Percentiles rank a stretch among this genome's conserved stretches.
These are phyloP conservation scores for Andrena flavipes DNA, from an alignment of 2,888 invertebrate species.

Conservation along the genomic window DNA sequence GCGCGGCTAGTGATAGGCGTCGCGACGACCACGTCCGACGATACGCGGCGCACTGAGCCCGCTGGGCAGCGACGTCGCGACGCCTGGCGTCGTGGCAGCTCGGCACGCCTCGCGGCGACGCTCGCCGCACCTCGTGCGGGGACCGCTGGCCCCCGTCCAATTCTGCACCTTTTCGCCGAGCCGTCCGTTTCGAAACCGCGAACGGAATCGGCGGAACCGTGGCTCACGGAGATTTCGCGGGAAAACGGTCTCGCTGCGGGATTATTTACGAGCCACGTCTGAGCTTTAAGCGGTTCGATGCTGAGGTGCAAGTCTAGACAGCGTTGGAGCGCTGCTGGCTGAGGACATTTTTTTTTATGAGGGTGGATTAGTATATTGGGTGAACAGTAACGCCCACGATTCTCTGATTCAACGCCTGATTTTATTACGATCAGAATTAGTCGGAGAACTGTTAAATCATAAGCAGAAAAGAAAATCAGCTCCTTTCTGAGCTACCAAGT, in stretches of 20 bases:
- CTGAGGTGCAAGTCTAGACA: background rate
- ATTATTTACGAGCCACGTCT: constrained; percentile 12
- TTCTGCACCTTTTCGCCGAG: background rate
- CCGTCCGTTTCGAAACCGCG: constrained; percentile 21
- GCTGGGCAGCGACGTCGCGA: constrained; percentile 69
- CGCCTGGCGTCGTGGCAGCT: constrained; percentile 70
- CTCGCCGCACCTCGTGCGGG: constrained; percentile 47
- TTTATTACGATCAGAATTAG: too few relatives aligned
- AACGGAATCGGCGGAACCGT: constrained; percentile 19
- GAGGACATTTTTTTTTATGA: background rate
- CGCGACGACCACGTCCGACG: constrained; percentile 56
- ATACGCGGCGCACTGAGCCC: constrained; percentile 69
- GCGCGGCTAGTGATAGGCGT: background rate
- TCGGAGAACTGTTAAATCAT: too few relatives aligned
- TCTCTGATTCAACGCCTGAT: too few relatives aligned
- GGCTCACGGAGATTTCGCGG: background rate
- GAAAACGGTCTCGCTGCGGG: constrained; percentile 15
- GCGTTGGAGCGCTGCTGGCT: background rate
- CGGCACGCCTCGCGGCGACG: constrained; percentile 58
- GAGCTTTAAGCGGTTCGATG: background rate
- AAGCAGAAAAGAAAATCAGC: too few relatives aligned
- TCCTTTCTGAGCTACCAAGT: too few relatives aligned
- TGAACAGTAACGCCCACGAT: too few relatives aligned
- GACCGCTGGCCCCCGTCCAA: constrained; percentile 59
- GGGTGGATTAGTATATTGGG: background rate